Evolutionary conservation across 2,888 invertebrate species (phyloP).

Genomic region (Pyrocoelia pectoralis): DNA sequence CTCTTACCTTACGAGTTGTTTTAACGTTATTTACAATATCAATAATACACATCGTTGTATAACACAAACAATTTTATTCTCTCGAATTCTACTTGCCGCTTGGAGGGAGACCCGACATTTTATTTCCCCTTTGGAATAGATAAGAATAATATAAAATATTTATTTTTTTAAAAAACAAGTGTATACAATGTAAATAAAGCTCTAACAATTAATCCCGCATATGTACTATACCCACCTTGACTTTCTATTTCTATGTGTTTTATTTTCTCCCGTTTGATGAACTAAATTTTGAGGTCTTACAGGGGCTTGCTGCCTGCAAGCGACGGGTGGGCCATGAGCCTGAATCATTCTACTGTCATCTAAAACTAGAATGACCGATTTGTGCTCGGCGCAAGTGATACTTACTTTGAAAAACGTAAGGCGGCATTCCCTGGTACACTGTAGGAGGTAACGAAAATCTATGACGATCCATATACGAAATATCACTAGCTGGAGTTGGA

Average conservation of each 20-base stretch:
- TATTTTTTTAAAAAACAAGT: constrained; percentile 4
- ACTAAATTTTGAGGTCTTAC: constrained; percentile 39
- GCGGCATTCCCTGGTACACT: constrained; percentile 57
- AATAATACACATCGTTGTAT: constrained; percentile 45
- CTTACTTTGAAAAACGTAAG: constrained; percentile 46
- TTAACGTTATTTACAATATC: constrained; percentile 33
- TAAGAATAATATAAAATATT: constrained; percentile 15
- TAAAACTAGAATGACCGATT: constrained; percentile 22
- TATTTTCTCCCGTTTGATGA: constrained; percentile 43
- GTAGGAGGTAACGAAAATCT: constrained; percentile 52
- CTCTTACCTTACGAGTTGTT: constrained; percentile 41
- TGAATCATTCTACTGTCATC: constrained; percentile 52
- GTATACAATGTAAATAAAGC: constrained; percentile 6
- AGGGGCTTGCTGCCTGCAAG: constrained; percentile 50
- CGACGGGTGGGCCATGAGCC: constrained; percentile 51
- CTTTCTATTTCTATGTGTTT: constrained; percentile 48
- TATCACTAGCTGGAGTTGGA: constrained; percentile 57
- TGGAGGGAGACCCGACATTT: constrained; percentile 51
- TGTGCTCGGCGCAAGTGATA: background rate
- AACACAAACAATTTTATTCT: constrained; percentile 24
- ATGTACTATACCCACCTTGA: constrained; percentile 47
- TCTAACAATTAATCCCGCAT: background rate
- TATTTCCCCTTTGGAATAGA: constrained; percentile 48
- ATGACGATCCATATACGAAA: constrained; percentile 51
- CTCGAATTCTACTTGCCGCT: constrained; percentile 46